Evolutionary conservation across 2,797 vertebrate species (phyloP).

Genomic region (Propithecus deckenii): DNA sequence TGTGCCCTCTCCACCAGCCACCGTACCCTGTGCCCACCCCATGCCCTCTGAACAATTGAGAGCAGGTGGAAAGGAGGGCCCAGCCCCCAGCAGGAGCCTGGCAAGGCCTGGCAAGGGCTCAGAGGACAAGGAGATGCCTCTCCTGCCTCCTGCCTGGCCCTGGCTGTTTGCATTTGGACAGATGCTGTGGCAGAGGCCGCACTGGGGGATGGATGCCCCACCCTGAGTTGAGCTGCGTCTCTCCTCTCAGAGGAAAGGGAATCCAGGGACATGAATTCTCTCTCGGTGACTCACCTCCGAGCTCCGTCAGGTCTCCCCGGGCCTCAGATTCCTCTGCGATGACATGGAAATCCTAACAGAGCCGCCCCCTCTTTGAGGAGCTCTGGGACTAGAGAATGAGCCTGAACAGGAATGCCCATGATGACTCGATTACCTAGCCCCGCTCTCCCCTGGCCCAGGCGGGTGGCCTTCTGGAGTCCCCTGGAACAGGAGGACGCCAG

Average conservation of each 20-base stretch:
- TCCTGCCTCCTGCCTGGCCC: not conserved
- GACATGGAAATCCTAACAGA: not conserved
- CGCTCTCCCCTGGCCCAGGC: not conserved
- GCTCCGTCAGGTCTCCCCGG: not conserved
- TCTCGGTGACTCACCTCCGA: slow-evolving; percentile 39
- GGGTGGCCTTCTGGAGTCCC: not conserved
- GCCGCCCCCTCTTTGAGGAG: not conserved
- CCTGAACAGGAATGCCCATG: not conserved
- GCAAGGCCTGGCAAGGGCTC: not conserved
- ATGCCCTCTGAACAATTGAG: not conserved
- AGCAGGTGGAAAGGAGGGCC: not conserved
- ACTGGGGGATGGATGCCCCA: not conserved
- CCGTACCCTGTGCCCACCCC: not conserved
- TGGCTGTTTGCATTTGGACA: not conserved
- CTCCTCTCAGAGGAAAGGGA: not conserved
- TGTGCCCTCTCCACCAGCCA: not conserved
- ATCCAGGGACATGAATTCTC: not conserved
- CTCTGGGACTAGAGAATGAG: not conserved
- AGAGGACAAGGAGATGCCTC: not conserved
- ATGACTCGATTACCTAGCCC: not conserved
- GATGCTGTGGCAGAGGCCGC: not conserved
- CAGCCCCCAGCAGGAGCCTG: not conserved
- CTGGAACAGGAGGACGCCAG: not conserved
- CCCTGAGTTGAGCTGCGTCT: not conserved
- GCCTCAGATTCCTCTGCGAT: slow-evolving; percentile 34